Evolutionary conservation across 1,140 invertebrate species (phyloP).

Genomic region (Cyphomyrmex costatus): DNA sequence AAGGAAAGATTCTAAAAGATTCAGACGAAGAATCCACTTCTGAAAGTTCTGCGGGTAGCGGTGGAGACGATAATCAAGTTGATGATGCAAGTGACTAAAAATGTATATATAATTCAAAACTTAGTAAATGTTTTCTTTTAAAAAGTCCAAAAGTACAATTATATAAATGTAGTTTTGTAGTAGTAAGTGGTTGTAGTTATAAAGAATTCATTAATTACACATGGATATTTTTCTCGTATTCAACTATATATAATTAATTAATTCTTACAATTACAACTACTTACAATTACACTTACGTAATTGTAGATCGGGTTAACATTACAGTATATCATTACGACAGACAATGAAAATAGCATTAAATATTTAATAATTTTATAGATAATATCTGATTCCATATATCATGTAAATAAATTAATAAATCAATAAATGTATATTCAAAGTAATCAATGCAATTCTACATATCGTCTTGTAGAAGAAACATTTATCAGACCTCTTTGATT

Average conservation of each 20-base stretch:
- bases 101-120: conserved; percentile 36
- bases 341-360: conserved; percentile 11
- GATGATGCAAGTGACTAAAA: conserved; percentile 68
- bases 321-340: neutral
- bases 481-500: too few relatives aligned
- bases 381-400: neutral
- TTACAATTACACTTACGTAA: too few relatives aligned
- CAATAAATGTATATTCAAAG: neutral
- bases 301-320: too few relatives aligned
- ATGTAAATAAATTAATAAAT: conserved; percentile 33
- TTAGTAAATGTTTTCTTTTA: conserved; percentile 29
- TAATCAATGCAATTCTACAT: neutral
- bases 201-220: too few relatives aligned
- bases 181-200: too few relatives aligned
- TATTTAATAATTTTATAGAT: conserved; percentile 15
- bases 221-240: too few relatives aligned
- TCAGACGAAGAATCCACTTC: conserved; percentile 91
- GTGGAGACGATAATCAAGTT: conserved; percentile 74
- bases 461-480: too few relatives aligned
- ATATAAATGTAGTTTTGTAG: too few relatives aligned
- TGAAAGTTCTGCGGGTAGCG: conserved; percentile 82
- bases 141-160: too few relatives aligned
- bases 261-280: too few relatives aligned
- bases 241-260: too few relatives aligned
- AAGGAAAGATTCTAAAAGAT: conserved; percentile 93